Evolutionary conservation across 1,140 invertebrate species (phyloP).

Genomic region (Bombus pyrosoma): DNA sequence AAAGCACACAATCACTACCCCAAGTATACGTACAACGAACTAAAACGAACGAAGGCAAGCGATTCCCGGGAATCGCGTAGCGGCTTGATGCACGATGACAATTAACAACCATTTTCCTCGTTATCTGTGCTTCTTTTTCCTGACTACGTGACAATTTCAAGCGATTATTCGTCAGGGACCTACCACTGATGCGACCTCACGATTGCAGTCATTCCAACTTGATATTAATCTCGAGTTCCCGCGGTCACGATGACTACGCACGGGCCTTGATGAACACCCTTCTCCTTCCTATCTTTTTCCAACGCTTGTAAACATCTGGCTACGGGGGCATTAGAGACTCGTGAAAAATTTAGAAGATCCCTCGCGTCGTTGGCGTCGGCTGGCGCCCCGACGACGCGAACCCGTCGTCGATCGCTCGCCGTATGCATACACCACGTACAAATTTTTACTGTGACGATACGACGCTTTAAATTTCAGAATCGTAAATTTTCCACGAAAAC

Average conservation of each 20-base stretch:
- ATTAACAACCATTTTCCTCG: slow-evolving; percentile 29
- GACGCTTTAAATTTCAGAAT: neutral
- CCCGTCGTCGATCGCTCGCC: neutral
- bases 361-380: neutral
- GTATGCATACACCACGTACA: neutral
- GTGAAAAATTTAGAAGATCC: slow-evolving; percentile 33
- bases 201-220: slow-evolving; percentile 5
- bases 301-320: slow-evolving; percentile 14
- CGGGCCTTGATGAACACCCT: slow-evolving; percentile 4
- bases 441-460: neutral
- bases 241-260: slow-evolving; percentile 5
- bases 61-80: slow-evolving; percentile 2
- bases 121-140: slow-evolving; percentile 9
- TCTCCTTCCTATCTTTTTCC: neutral
- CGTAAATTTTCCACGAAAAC: neutral
- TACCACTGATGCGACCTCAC: neutral
- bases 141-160: neutral
- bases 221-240: slow-evolving; percentile 9
- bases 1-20: neutral
- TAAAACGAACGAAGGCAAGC: neutral
- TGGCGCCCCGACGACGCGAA: neutral
- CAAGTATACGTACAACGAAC: neutral
- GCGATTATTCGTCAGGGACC: neutral
- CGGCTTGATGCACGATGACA: neutral
- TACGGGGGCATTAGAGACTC: slow-evolving; percentile 21